Evolutionary conservation across 2,888 invertebrate genomes (phyloP).

Genomic region (Pyrgus malvae): DNA sequence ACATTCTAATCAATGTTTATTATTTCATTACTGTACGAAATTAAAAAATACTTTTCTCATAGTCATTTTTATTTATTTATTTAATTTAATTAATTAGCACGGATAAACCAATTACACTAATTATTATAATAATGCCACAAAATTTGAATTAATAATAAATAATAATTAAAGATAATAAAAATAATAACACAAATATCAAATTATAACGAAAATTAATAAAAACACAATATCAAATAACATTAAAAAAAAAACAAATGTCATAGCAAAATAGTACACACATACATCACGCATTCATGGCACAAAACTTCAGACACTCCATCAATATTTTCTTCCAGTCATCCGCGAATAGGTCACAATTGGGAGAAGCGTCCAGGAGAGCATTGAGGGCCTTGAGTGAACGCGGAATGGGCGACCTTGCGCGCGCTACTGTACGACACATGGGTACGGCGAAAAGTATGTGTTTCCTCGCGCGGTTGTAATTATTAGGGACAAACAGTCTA

Average conservation of each 20-base stretch:
- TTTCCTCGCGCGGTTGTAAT: neutral
- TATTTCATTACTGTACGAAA: no score
- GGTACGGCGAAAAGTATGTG: neutral
- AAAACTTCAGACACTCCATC: neutral
- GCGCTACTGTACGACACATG: neutral
- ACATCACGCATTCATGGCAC: neutral
- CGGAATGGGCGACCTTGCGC: conserved; percentile 4
- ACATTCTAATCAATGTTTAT: no score
- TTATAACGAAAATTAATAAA: no score
- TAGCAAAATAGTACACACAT: neutral
- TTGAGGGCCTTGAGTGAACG: conserved; percentile 1
- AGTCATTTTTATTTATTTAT: no score
- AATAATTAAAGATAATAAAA: neutral
- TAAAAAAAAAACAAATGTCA: conserved; percentile 3
- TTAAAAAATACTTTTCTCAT: no score
- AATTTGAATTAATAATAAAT: no score
- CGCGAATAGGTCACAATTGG: neutral
- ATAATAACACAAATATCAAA: neutral
- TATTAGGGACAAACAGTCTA: neutral
- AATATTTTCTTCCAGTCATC: neutral
- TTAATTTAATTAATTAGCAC: no score
- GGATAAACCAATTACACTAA: no score
- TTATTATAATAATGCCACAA: no score
- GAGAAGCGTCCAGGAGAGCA: neutral
- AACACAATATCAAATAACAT: no score